Evolutionary conservation across 2,888 invertebrate genomes (phyloP).

Genomic region (Pachycephus smyrnensis): DNA sequence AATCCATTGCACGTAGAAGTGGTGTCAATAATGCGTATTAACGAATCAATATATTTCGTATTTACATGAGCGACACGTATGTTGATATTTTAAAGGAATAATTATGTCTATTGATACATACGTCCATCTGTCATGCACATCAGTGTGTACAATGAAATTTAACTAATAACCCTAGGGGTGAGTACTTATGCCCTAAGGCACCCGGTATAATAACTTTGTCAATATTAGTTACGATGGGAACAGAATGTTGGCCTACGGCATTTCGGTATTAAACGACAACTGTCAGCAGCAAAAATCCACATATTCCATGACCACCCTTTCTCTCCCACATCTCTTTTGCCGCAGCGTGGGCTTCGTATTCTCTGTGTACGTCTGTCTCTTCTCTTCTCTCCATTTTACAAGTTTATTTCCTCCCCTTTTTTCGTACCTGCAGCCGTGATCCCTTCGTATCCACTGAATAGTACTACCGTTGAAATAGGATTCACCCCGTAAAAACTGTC

Average conservation of each 20-base stretch:
- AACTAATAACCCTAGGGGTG: constrained; percentile 15
- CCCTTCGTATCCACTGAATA: neutral
- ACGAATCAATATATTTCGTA: neutral
- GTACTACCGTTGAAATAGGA: neutral
- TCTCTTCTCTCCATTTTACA: neutral
- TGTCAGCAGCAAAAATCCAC: constrained; percentile 33
- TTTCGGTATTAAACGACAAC: constrained; percentile 45
- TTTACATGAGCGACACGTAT: neutral
- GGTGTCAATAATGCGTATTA: neutral
- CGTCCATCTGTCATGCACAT: neutral
- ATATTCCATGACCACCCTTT: neutral
- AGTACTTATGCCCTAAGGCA: neutral
- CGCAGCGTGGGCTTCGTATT: neutral
- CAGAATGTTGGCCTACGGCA: constrained; percentile 36
- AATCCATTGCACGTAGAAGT: too few relatives aligned
- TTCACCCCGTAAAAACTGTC: neutral
- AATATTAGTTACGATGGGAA: constrained; percentile 32
- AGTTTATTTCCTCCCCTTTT: neutral
- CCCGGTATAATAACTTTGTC: constrained; percentile 31
- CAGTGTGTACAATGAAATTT: constrained; percentile 19
- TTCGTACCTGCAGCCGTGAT: neutral
- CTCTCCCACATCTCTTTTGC: neutral
- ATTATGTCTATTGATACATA: neutral
- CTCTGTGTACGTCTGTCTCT: neutral
- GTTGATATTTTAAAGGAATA: neutral